These are phyloP conservation scores for Papilio dardanus DNA, from an alignment of 1,140 invertebrate species.

Conservation along the genomic window DNA sequence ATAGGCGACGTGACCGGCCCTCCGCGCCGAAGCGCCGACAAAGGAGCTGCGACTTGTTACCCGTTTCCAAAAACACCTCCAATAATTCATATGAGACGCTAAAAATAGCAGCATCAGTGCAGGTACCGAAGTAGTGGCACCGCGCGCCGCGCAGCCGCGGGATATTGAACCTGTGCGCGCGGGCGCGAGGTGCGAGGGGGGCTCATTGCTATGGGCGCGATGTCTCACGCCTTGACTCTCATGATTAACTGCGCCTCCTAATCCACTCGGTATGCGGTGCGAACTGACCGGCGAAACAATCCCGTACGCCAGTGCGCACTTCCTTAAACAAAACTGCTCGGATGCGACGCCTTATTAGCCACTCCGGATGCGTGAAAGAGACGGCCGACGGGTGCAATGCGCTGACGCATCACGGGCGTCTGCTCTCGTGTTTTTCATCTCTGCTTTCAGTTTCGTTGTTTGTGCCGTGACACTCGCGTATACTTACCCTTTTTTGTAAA, in stretches of 20 bases:
- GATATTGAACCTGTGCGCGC: conserved; percentile 78
- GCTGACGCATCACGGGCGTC: conserved; percentile 74
- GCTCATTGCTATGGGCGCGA: conserved; percentile 78
- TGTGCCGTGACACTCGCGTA: conserved; percentile 13
- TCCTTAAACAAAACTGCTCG: conserved; percentile 62
- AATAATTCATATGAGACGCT: conserved; percentile 41
- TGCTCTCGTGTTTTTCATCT: conserved; percentile 68
- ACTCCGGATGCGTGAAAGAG: conserved; percentile 49
- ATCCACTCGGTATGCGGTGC: conserved; percentile 68
- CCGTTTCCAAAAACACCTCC: conserved; percentile 17
- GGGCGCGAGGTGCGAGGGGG: conserved; percentile 70
- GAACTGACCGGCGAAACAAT: conserved; percentile 57
- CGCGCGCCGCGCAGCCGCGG: conserved; percentile 60
- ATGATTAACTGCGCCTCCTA: conserved; percentile 64
- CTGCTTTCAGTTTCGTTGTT: conserved; percentile 73
- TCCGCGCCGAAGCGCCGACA: conserved; percentile 54
- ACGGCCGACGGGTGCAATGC: conserved; percentile 67
- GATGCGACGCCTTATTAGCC: conserved; percentile 45
- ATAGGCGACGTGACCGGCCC: background rate
- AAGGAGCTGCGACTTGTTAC: conserved; percentile 37
- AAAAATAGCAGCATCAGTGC: conserved; percentile 58
- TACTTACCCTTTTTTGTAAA: conserved; percentile 11
- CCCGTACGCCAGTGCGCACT: conserved; percentile 66
- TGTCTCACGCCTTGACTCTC: conserved; percentile 66
- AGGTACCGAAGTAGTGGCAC: conserved; percentile 25